Conservation (phyloP, 2,113 vertebrate species). For the Talpa occidentalis region DNA sequence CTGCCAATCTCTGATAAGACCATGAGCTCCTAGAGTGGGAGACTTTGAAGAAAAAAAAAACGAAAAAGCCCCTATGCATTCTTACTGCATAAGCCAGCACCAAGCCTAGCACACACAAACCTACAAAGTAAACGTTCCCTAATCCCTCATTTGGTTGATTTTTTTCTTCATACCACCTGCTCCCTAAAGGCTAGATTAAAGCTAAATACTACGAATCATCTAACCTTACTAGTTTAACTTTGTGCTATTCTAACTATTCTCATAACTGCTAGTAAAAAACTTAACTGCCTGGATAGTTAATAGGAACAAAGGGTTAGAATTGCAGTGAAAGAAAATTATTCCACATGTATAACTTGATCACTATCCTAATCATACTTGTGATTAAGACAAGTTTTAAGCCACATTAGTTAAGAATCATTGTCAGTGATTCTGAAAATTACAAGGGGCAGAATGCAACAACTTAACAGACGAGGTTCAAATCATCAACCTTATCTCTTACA, state of each 20-base stretch:
- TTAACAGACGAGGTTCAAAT: constrained; percentile 1
- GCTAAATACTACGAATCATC: not conserved
- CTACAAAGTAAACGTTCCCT: not conserved
- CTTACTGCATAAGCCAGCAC: not conserved
- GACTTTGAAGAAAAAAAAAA: not conserved
- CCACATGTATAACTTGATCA: not conserved
- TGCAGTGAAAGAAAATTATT: not conserved
- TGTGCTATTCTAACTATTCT: constrained; percentile 9
- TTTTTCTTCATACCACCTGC: not conserved
- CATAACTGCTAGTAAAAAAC: not conserved
- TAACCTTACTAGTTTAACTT: not conserved
- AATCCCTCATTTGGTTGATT: not conserved
- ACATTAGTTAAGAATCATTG: not conserved
- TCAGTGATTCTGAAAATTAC: constrained; percentile 35
- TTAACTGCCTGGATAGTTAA: not conserved
- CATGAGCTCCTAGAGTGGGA: not conserved
- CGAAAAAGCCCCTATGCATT: not conserved
- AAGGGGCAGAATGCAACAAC: not conserved
- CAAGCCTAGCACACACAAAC: not conserved
- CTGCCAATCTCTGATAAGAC: not conserved
- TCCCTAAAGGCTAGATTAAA: not conserved
- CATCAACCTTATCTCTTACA: not conserved
- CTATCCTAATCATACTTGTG: constrained; percentile 4
- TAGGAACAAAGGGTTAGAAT: not conserved
- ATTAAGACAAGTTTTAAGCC: constrained; percentile 40